Base-by-base conservation (phyloP, 2,888 invertebrate species). In the Tachina fera region DNA sequence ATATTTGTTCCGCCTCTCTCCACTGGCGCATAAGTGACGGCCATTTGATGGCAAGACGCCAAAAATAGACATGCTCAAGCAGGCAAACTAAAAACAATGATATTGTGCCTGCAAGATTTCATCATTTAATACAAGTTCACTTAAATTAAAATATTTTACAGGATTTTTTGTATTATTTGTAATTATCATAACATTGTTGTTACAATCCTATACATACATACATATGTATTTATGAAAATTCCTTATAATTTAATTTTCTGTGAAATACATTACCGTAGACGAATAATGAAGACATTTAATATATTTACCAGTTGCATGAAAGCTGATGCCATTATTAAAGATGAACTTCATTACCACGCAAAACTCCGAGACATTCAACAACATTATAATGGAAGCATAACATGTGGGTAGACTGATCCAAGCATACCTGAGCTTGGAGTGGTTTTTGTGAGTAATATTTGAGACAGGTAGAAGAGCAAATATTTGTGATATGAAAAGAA, bases 41-140 rank as follows among this genome's bases (percentile, higher is more conserved):
- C 93, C 93, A 93, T 41, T 90, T 90, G n/a, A 84, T 87, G 11
- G 92, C 92, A 87, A 93, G 83, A 72, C 90, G 88, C 92, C 92
- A 92, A 61, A 92, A 89, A 87, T 87, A 90, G 9, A 92, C 56
- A 41, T 90, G 92, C 77, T 90, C 92, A 88, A 90, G 60, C 74
- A 92, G 71, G 43, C 92, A 92, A 10, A 90, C 89, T n/a, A 87
- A 77, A 75, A 88, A 91, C 10, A 92, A 87, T 0, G 90, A 89
- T 39, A 92, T 67, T 2, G 89, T 72, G 75, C 91, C 90, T 45
- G 68, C 8, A 60, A 70, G 16, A 43, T 53, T 39, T 53, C 0
- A 9, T 9, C 3, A 51, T 41, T 68, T 13, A 14, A 41, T 1
- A 13, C 13, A 68, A 51, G 1, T 56, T 16, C 61, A 9, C 1